These are phyloP conservation scores for Plodia interpunctella DNA, from an alignment of 1,140 invertebrate genomes.

Conservation along the genomic window DNA sequence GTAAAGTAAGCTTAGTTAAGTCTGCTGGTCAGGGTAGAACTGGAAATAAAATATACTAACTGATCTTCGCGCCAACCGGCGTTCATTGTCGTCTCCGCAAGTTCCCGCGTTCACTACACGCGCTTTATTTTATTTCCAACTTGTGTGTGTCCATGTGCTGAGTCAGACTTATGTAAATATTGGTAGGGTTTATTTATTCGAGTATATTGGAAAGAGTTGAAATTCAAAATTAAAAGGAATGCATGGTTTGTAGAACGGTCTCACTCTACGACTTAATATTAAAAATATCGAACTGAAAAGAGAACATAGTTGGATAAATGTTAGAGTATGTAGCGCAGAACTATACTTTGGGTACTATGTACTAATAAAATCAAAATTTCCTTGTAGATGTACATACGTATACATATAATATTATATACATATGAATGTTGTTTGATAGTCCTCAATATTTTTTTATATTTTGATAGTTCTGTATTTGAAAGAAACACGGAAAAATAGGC, in stretches of 20 bases:
- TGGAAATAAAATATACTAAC: slow-evolving; percentile 70
- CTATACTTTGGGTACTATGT: slow-evolving; percentile 64
- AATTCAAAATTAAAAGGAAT: slow-evolving; percentile 47
- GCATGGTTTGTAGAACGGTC: slow-evolving; percentile 51
- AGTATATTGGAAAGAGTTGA: slow-evolving; percentile 44
- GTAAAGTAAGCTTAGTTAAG: slow-evolving; percentile 74
- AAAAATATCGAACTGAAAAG: slow-evolving; percentile 56
- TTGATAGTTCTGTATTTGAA: slow-evolving; percentile 78
- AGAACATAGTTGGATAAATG: slow-evolving; percentile 57
- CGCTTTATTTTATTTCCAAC: slow-evolving; percentile 67
- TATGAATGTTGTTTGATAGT: slow-evolving; percentile 76
- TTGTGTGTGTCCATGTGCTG: slow-evolving; percentile 75
- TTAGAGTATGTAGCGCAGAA: slow-evolving; percentile 68
- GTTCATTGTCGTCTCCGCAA: neutral
- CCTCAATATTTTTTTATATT: slow-evolving; percentile 78
- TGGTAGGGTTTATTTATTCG: slow-evolving; percentile 71
- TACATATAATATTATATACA: slow-evolving; percentile 72
- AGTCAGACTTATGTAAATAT: slow-evolving; percentile 69
- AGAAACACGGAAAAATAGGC: slow-evolving; percentile 68
- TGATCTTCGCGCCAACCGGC: slow-evolving; percentile 46
- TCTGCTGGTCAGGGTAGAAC: slow-evolving; percentile 74
- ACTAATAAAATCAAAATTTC: slow-evolving; percentile 63
- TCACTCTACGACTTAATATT: slow-evolving; percentile 50
- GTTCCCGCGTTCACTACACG: slow-evolving; percentile 20
- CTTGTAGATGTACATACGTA: slow-evolving; percentile 69